phyloP scores from a whole-genome alignment of 2,113 vertebrate species.

The Butorides virescens region DNA sequence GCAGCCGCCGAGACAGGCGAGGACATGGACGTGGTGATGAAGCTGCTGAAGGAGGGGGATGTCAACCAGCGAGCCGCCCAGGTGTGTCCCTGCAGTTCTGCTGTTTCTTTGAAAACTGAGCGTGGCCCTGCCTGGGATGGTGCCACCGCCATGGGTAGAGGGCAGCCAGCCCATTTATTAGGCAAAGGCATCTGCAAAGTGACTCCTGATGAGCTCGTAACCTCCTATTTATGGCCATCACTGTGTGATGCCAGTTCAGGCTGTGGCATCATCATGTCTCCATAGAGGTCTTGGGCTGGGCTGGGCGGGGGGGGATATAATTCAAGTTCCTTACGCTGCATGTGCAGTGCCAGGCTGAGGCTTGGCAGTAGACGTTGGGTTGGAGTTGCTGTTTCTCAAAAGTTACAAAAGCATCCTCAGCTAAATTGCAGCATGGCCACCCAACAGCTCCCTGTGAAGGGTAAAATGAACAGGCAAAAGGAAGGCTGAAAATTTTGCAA shows the following conservation, averaged over 20 bases:
- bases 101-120: neutral
- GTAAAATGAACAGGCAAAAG: neutral
- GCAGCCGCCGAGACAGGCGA: conserved; percentile 83
- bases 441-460: neutral
- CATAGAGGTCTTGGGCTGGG: neutral
- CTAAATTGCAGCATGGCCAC: neutral
- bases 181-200: neutral
- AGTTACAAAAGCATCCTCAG: neutral
- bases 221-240: neutral
- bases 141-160: accelerated
- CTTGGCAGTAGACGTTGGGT: accelerated
- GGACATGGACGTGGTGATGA: conserved; percentile 91
- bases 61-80: conserved; percentile 89
- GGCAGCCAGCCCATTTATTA: neutral
- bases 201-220: neutral
- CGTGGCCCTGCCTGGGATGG: accelerated
- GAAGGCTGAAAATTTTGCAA: neutral
- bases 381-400: neutral
- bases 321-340: accelerated
- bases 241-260: accelerated
- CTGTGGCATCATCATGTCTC: neutral
- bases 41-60: conserved; percentile 86
- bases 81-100: conserved; percentile 64
- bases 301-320: no score
- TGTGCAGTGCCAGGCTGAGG: accelerated